These are phyloP conservation scores for Plebejus argus DNA, from an alignment of 2,888 invertebrate species.

Conservation along the genomic window DNA sequence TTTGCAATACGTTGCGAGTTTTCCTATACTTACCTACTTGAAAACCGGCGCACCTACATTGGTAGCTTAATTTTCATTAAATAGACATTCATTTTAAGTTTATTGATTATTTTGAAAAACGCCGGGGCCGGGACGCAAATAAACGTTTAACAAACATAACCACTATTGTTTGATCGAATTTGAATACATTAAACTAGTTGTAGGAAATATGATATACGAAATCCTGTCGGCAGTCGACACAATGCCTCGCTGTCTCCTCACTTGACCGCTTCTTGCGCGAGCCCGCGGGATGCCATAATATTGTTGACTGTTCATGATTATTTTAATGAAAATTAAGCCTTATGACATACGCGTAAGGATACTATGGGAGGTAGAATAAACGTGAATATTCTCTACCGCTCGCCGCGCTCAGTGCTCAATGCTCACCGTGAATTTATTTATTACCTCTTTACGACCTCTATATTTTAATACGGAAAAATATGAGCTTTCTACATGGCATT, in stretches of 20 bases:
- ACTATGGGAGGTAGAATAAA: background rate
- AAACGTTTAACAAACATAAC: background rate
- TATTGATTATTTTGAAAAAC: background rate
- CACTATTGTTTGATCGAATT: background rate
- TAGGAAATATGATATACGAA: slow-evolving; percentile 36
- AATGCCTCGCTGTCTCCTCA: slow-evolving; percentile 49
- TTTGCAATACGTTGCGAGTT: background rate
- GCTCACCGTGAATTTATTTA: slow-evolving; percentile 19
- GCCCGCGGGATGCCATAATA: slow-evolving; percentile 40
- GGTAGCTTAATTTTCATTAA: background rate
- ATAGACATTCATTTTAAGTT: background rate
- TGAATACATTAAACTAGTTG: slow-evolving; percentile 12
- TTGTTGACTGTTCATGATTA: slow-evolving; percentile 37
- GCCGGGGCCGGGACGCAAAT: background rate
- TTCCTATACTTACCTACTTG: background rate
- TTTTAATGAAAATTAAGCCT: background rate
- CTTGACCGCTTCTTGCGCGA: slow-evolving; percentile 69
- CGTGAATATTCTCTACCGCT: slow-evolving; percentile 43
- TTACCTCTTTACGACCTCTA: slow-evolving; percentile 5
- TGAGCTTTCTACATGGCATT: slow-evolving; percentile 1
- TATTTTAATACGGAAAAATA: slow-evolving; percentile 1
- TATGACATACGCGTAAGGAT: background rate
- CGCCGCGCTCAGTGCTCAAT: slow-evolving; percentile 56
- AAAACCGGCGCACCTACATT: background rate
- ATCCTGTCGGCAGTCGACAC: slow-evolving; percentile 43